phyloP scores from a whole-genome alignment of 2,797 vertebrate genomes.

The Melanotaenia parkinsoni region DNA sequence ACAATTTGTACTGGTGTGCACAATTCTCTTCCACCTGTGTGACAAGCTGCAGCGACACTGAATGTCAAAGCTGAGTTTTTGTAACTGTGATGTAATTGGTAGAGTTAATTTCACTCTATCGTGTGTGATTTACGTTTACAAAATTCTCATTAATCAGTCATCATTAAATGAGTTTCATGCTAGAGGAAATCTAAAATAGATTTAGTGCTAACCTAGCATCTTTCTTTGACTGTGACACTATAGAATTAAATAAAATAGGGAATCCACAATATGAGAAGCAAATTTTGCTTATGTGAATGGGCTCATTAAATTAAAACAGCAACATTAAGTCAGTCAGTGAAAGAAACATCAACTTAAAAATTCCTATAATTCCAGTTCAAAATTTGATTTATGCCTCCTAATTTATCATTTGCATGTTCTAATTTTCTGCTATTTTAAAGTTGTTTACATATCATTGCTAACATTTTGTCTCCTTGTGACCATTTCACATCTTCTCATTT shows the following conservation, averaged over 20 bases:
- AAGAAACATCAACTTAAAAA: neutral
- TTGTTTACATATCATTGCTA: neutral
- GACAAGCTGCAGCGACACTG: neutral
- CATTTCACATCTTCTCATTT: neutral
- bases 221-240: neutral
- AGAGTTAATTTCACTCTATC: neutral
- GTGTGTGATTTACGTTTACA: neutral
- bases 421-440: neutral
- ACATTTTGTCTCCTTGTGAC: neutral
- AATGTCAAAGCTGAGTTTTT: conserved; percentile 6
- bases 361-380: neutral
- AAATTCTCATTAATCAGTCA: neutral
- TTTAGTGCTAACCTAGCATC: neutral
- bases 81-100: conserved; percentile 5
- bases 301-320: neutral
- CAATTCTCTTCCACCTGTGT: conserved; percentile 3
- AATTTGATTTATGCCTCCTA: neutral
- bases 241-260: neutral
- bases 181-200: neutral
- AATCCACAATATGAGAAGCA: neutral
- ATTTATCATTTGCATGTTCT: neutral
- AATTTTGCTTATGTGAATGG: neutral
- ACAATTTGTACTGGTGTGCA: conserved; percentile 30
- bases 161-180: neutral
- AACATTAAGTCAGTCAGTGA: neutral